Conservation (phyloP, 2,113 vertebrate genomes). For the Neogobius melanostomus region DNA sequence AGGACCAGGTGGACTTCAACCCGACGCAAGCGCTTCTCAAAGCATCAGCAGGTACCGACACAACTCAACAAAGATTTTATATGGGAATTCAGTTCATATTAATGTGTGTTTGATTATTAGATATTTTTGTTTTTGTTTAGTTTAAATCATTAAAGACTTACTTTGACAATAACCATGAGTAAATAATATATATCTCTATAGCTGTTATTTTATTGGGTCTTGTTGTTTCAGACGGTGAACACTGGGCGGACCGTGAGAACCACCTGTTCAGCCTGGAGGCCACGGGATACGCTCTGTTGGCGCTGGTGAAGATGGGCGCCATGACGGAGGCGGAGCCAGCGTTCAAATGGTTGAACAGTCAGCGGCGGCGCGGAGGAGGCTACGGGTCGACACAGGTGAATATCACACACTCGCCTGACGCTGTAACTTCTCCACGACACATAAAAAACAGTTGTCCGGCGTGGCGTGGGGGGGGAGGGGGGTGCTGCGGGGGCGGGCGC, state of each 20-base stretch:
- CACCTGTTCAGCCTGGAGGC: slow-evolving; percentile 69
- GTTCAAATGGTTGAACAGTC: slow-evolving; percentile 74
- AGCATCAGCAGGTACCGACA: slow-evolving; percentile 30
- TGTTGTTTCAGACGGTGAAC: slow-evolving; percentile 32
- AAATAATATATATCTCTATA: too few species aligned
- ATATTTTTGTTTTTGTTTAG: too few species aligned
- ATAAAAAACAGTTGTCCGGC: too few species aligned
- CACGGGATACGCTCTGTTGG: slow-evolving; percentile 75
- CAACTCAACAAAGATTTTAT: background rate
- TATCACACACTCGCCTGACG: background rate
- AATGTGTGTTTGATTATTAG: too few species aligned
- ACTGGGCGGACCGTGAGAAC: slow-evolving; percentile 67
- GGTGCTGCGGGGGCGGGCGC: too few species aligned
- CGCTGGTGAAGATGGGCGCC: slow-evolving; percentile 62
- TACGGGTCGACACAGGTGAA: slow-evolving; percentile 79
- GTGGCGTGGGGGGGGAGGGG: too few species aligned
- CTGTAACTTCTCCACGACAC: background rate
- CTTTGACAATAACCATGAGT: too few species aligned
- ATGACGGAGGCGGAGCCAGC: slow-evolving; percentile 50
- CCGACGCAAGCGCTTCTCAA: slow-evolving; percentile 29
- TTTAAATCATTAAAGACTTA: too few species aligned
- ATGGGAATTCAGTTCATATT: too few species aligned
- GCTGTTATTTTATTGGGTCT: too few species aligned
- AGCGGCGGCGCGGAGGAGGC: slow-evolving; percentile 65
- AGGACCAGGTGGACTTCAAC: background rate